phyloP scores from a whole-genome alignment of 2,113 vertebrate species.

The Plecotus auritus region DNA sequence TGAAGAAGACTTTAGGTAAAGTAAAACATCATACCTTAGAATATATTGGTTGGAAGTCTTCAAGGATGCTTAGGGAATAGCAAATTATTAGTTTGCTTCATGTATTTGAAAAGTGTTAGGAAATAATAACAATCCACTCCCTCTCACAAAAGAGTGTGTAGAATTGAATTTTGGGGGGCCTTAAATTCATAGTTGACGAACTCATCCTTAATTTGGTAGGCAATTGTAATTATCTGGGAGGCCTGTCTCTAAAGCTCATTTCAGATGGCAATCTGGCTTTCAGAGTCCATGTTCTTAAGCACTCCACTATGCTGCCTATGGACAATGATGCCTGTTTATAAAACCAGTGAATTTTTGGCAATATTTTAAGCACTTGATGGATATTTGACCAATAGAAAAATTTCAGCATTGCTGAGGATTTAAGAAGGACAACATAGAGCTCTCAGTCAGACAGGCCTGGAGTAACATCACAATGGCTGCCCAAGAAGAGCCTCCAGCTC shows the following conservation, averaged over 20 bases:
- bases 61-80: not conserved
- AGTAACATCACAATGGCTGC: not conserved
- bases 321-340: not conserved
- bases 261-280: not conserved
- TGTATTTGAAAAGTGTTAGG: not conserved
- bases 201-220: not conserved
- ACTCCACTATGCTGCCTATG: not conserved
- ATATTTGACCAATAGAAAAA: not conserved
- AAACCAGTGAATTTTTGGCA: not conserved
- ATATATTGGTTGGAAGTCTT: not conserved
- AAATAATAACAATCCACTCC: not conserved
- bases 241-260: not conserved
- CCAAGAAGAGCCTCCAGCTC: not conserved
- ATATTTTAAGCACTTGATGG: not conserved
- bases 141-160: not conserved
- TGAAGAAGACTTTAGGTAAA: not conserved
- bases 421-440: not conserved
- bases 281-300: not conserved
- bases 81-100: not conserved
- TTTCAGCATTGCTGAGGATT: not conserved
- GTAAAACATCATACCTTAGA: not conserved
- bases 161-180: not conserved
- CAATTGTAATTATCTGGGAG: not conserved
- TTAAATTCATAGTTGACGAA: not conserved
- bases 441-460: not conserved